Conservation (phyloP, 2,888 invertebrate genomes). For the Elmis aenea region DNA sequence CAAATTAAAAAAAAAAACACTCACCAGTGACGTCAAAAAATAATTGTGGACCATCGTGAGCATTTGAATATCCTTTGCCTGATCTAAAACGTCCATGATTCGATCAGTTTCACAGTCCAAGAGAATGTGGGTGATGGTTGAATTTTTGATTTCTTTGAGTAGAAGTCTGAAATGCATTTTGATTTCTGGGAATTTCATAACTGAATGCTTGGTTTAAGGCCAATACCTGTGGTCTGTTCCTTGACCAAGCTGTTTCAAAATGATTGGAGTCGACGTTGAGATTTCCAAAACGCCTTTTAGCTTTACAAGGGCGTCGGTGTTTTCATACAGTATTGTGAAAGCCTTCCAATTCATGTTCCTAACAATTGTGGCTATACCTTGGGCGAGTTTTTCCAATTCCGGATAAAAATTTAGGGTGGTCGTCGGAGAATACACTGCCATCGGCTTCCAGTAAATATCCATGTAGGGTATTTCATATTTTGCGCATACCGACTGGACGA, state of each 20-base stretch:
- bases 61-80: constrained; percentile 77
- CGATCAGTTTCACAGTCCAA: constrained; percentile 68
- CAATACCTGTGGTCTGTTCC: constrained; percentile 31
- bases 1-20: too few species aligned
- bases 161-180: constrained; percentile 60
- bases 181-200: neutral
- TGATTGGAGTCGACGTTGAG: constrained; percentile 48
- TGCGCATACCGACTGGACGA: constrained; percentile 79
- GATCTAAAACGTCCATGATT: constrained; percentile 52
- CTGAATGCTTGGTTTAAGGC: constrained; percentile 4
- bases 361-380: constrained; percentile 63
- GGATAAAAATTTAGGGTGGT: constrained; percentile 64
- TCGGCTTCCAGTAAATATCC: constrained; percentile 65
- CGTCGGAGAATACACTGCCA: constrained; percentile 18
- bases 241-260: constrained; percentile 57
- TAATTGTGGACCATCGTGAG: constrained; percentile 66
- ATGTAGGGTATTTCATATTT: constrained; percentile 82
- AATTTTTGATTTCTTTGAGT: constrained; percentile 70
- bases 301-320: constrained; percentile 66
- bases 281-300: constrained; percentile 75
- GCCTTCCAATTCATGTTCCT: constrained; percentile 68
- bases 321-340: constrained; percentile 76
- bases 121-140: constrained; percentile 67
- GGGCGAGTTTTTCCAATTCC: constrained; percentile 59
- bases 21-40: constrained; percentile 59